Conservation (phyloP, 2,797 vertebrate genomes). For the Eupleurogrammus muticus region DNA sequence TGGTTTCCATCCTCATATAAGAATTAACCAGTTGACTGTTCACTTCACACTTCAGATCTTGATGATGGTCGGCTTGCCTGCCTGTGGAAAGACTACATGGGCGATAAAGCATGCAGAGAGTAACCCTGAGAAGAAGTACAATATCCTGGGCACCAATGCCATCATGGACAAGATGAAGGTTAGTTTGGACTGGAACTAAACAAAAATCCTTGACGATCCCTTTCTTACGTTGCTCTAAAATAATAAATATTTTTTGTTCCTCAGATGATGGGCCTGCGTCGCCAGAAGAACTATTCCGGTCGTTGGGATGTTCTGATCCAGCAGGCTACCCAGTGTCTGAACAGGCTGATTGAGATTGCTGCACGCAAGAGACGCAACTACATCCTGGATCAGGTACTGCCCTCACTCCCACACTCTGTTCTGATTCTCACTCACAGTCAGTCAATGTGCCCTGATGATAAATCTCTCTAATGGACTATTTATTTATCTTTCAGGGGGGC, state of each 20-base stretch:
- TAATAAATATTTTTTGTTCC: accelerated
- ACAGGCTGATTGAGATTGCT: conserved; percentile 94
- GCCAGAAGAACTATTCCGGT: conserved; percentile 93
- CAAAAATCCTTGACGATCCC: no score
- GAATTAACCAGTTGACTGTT: neutral
- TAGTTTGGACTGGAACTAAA: neutral
- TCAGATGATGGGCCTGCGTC: conserved; percentile 94
- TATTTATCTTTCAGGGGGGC: conserved; percentile 85
- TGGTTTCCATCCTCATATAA: accelerated
- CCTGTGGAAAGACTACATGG: conserved; percentile 95
- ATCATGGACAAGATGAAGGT: conserved; percentile 99
- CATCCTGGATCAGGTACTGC: conserved; percentile 94
- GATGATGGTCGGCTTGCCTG: conserved; percentile 97
- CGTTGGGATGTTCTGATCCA: conserved; percentile 96
- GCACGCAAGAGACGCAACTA: conserved; percentile 96
- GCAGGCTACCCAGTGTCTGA: conserved; percentile 96
- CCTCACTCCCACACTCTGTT: conserved; percentile 47
- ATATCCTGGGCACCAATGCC: conserved; percentile 95
- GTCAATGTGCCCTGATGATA: conserved; percentile 80
- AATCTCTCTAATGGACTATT: conserved; percentile 84
- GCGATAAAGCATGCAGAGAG: conserved; percentile 87
- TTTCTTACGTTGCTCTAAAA: no score
- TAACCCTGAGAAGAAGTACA: conserved; percentile 92
- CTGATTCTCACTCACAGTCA: conserved; percentile 70
- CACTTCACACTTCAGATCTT: conserved; percentile 88